Evolutionary conservation across 2,888 invertebrate species (phyloP).

Genomic region (Diachrysia chrysitis): DNA sequence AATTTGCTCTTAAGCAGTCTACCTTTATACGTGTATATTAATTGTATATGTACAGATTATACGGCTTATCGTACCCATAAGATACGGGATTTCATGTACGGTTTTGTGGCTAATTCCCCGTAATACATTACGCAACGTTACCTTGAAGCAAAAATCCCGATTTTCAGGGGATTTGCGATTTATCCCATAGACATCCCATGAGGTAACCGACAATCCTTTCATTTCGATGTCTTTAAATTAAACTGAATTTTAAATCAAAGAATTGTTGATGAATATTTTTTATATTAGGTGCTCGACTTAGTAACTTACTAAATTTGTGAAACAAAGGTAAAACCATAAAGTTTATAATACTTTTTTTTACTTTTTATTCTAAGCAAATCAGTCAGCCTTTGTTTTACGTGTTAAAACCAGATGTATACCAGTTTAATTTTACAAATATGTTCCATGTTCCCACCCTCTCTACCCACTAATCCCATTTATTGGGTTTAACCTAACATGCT

Average conservation of each 20-base stretch:
- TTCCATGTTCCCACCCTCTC: background rate
- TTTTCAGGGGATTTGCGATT: slow-evolving; percentile 14
- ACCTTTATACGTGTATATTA: slow-evolving; percentile 2
- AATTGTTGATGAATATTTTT: too few species aligned
- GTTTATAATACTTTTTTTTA: too few species aligned
- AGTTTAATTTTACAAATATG: background rate
- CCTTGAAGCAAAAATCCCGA: slow-evolving; percentile 2
- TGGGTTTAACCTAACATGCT: slow-evolving; percentile 3
- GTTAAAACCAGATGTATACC: background rate
- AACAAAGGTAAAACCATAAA: too few species aligned
- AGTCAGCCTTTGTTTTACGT: too few species aligned
- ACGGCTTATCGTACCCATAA: background rate
- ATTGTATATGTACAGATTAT: slow-evolving; percentile 17
- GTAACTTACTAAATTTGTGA: too few species aligned
- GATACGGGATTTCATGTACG: background rate
- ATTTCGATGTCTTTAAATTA: slow-evolving; percentile 9
- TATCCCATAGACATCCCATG: slow-evolving; percentile 13
- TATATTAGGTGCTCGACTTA: too few species aligned
- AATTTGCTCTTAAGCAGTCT: background rate
- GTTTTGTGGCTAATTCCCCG: slow-evolving; percentile 10
- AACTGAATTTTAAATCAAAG: background rate
- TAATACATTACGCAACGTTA: slow-evolving; percentile 8
- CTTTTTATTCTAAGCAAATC: too few species aligned
- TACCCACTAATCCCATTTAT: background rate
- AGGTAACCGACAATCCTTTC: background rate